Percentiles rank a stretch among this genome's conserved stretches.
These are phyloP conservation scores for Xanthia icteritia DNA, from an alignment of 2,888 invertebrate genomes.

Conservation along the genomic window DNA sequence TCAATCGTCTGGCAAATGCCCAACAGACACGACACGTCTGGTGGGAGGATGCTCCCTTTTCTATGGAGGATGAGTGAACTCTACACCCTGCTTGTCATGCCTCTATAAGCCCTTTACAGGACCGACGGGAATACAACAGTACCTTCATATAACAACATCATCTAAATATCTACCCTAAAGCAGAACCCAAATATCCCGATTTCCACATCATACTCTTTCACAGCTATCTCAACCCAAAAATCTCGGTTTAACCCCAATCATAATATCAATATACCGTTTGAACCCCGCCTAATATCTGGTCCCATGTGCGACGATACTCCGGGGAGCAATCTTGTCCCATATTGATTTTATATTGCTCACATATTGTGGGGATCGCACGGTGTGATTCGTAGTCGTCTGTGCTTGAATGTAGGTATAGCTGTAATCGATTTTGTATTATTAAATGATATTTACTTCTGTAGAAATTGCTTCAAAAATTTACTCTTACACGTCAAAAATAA, in stretches of 20 bases:
- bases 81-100: no score
- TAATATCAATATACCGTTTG: slow-evolving; percentile 72
- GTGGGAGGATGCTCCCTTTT: no score
- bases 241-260: slow-evolving; percentile 61
- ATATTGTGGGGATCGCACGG: slow-evolving; percentile 67
- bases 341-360: slow-evolving; percentile 80
- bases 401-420: slow-evolving; percentile 17
- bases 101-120: not conserved
- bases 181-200: slow-evolving; percentile 9
- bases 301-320: slow-evolving; percentile 71
- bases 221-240: slow-evolving; percentile 52
- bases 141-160: not conserved
- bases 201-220: slow-evolving; percentile 53
- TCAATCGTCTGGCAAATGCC: no score
- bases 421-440: slow-evolving; percentile 17
- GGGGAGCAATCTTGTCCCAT: slow-evolving; percentile 74
- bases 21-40: no score
- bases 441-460: not conserved
- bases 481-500: not conserved
- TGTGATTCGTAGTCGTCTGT: slow-evolving; percentile 46
- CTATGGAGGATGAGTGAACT: no score
- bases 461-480: not conserved
- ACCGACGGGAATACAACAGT: not conserved
- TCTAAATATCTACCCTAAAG: slow-evolving; percentile 18
- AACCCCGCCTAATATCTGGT: slow-evolving; percentile 64